Base-by-base conservation (phyloP, 1,140 invertebrate genomes). In the Lysiphlebus fabarum region DNA sequence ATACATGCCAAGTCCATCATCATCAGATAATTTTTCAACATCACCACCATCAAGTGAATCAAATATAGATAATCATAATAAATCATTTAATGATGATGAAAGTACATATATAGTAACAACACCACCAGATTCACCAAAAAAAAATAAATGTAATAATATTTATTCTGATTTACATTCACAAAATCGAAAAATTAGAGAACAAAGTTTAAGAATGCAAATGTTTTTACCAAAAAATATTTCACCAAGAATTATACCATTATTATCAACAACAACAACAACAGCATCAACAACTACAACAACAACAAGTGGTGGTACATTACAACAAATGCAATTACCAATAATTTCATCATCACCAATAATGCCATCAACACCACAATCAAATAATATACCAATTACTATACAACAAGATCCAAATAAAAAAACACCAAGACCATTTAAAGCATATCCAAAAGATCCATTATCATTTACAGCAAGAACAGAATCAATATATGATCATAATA, bases 391-490 rank as follows among this genome's bases (percentile, higher is more conserved):
- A 26, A 26, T 26, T 1, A 26, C 4, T 26, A 26, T 26, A 26
- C 17, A 26, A 26, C 17, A 26, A 33, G 53, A 63, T 44, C 10
- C 14, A 7, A 8, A 12, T 0, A 78, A 75, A 50, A 84, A 82
- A 63, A 55, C 69, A 11, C 72, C 82, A 0, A 81, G 86, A 37
- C 88, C 83, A 3, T 90, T 90, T 67, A 87, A 90, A 72, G 86
- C 86, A 0, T 90, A 89, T 64, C 86, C 87, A 0, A 85, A 86
- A 57, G 85, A 89, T 68, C 85, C 87, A 0, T 62, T 89, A 0
- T 74, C 80, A 1, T 77, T 89, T 6, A 81, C 83, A 0, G 71
- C 83, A 0, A 78, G 79, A 4, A 71, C 79, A 7, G 79, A 82
- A 63, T 61, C 78, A 1, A 62, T 83, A 7, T 71, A 81, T 6